phyloP scores from a whole-genome alignment of 1,140 invertebrate species.

The Triops cancriformis region DNA sequence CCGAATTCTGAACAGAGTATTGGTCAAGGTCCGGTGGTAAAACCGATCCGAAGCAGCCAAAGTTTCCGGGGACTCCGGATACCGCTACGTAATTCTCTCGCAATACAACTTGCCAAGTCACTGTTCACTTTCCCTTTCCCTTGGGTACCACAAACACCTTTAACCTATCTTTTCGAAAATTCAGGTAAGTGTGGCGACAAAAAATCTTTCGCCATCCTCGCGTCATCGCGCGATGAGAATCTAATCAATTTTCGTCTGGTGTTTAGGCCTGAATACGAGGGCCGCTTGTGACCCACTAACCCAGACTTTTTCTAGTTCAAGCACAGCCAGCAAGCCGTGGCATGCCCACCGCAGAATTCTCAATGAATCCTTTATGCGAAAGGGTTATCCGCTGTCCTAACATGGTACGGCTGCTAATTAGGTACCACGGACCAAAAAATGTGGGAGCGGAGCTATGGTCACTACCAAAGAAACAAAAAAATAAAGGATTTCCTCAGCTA shows the following conservation, averaged over 20 bases:
- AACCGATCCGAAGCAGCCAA: not conserved
- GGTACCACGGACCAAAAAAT: not conserved
- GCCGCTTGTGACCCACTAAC: not conserved
- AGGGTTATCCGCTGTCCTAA: not conserved
- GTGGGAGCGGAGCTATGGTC: not conserved
- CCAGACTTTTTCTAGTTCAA: conserved; percentile 13
- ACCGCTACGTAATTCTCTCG: not conserved
- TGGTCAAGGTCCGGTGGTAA: conserved; percentile 9
- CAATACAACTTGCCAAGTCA: not conserved
- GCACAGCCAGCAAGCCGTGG: not conserved
- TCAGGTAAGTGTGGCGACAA: not conserved
- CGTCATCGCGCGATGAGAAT: not conserved
- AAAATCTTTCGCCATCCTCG: not conserved
- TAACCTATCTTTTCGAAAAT: not conserved
- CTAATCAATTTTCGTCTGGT: not conserved
- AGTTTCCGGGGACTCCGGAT: not conserved
- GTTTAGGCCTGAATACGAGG: not conserved
- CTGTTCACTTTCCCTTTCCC: not conserved
- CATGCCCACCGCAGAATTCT: not conserved
- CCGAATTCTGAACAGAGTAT: not conserved
- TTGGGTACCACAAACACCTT: not conserved
- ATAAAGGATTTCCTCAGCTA: not conserved
- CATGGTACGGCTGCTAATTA: not conserved
- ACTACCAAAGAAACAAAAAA: not conserved
- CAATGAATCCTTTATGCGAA: not conserved